Evolutionary conservation across 2,797 vertebrate genomes (phyloP), one percentile per base, ranked within the genome.

Genomic region (Uromys caudimaculatus): DNA sequence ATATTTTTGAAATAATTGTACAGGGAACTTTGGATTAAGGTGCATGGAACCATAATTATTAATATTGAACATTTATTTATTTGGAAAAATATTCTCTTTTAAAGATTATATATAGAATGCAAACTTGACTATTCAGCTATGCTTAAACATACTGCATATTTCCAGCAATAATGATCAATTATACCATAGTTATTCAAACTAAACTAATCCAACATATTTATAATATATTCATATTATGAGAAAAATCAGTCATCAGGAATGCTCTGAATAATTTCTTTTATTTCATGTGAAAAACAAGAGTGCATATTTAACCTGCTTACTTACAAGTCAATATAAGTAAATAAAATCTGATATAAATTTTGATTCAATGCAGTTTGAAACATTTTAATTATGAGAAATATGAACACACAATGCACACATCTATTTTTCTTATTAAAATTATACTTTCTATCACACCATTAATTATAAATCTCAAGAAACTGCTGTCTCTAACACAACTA

Each of bases 211-310:
- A 96, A 87, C 24, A 91, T 14, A 91, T 73, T 95, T 88, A 86
- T 24, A 56, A 95, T 16, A 85, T 95, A 56, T 24, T 7, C 21
- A 93, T 75, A 95, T 96, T 38, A 88, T 76, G 3, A 92, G 17
- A 95, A 97, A 97, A 83, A 88, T 89, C 94, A 96, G 76, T 67
- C 56, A 41, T 86, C 88, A 97, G 41, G 35, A 64, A 88, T 90
- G 91, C 6, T 93, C 76, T 84, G 6, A n/a, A 58, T 89, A 75
- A 82, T 29, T 82, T n/a, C 13, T 95, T 79, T 58, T 89, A 95
- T 89, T 85, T 90, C 92, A n/a, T 96, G 6, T 69, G 94, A 97
- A 81, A 95, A 82, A 94, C 87, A 93, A 96, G 23, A 96, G 84
- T 41, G 62, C 23, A 93, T 76, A 95, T 95, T 95, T 96, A 89